Conservation (phyloP, 2,888 invertebrate genomes). For the Tethea ocularis region DNA sequence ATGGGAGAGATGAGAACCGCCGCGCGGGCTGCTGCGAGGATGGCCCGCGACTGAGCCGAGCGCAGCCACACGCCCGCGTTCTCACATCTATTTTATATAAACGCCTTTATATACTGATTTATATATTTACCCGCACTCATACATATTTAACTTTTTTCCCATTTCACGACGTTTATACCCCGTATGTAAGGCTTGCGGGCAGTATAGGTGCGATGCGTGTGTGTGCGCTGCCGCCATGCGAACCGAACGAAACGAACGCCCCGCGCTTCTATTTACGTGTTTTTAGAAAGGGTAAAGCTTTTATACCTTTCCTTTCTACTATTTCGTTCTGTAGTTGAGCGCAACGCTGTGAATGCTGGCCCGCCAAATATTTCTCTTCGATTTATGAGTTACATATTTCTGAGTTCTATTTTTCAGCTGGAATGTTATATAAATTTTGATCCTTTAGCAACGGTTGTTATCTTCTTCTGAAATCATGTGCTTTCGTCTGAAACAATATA, state of each 20-base stretch:
- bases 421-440: slow-evolving; percentile 60
- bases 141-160: slow-evolving; percentile 84
- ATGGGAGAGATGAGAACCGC: slow-evolving; percentile 18
- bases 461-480: neutral
- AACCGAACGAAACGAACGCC: slow-evolving; percentile 68
- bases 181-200: slow-evolving; percentile 69
- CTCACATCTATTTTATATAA: slow-evolving; percentile 77
- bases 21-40: slow-evolving; percentile 45
- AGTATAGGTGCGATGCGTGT: slow-evolving; percentile 49
- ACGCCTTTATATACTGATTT: slow-evolving; percentile 80
- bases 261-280: slow-evolving; percentile 77
- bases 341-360: slow-evolving; percentile 67
- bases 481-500: neutral
- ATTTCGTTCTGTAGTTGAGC: slow-evolving; percentile 74
- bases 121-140: slow-evolving; percentile 84
- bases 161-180: slow-evolving; percentile 81
- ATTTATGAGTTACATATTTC: slow-evolving; percentile 76
- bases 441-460: slow-evolving; percentile 3
- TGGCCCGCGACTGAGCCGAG: slow-evolving; percentile 71
- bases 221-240: slow-evolving; percentile 65
- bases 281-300: slow-evolving; percentile 82
- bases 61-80: slow-evolving; percentile 56
- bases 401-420: slow-evolving; percentile 59
- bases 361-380: slow-evolving; percentile 75
- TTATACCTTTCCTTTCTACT: slow-evolving; percentile 80